Conservation (phyloP, 2,888 invertebrate genomes). For the Teinopalpus imperialis region DNA sequence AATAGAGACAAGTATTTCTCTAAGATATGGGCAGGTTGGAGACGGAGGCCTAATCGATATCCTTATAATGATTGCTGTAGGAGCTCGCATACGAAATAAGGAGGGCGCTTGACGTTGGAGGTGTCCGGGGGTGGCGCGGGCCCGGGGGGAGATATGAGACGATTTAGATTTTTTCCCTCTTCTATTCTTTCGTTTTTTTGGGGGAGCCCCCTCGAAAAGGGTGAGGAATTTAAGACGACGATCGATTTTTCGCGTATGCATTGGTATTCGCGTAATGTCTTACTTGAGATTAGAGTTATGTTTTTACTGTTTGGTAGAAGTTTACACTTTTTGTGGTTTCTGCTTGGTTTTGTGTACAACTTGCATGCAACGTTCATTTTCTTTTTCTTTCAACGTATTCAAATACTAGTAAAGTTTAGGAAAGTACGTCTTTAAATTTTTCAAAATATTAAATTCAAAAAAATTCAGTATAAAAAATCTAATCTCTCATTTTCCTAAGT, state of each 20-base stretch:
- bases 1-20: slow-evolving; percentile 63
- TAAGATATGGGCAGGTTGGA: slow-evolving; percentile 78
- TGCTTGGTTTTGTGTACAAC: background rate
- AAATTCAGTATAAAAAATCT: no score
- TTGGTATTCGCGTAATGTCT: slow-evolving; percentile 82
- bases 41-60: slow-evolving; percentile 80
- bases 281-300: slow-evolving; percentile 79
- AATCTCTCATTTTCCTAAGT: no score
- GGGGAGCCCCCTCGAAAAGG: slow-evolving; percentile 81
- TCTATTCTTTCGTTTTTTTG: slow-evolving; percentile 81
- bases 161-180: slow-evolving; percentile 83
- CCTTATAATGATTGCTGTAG: slow-evolving; percentile 82
- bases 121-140: slow-evolving; percentile 64
- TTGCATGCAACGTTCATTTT: background rate
- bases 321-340: slow-evolving; percentile 24
- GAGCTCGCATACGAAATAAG: slow-evolving; percentile 83
- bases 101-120: slow-evolving; percentile 76
- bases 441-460: no score
- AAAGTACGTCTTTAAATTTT: no score
- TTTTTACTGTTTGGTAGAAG: slow-evolving; percentile 46
- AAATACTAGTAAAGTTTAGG: no score
- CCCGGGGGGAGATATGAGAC: slow-evolving; percentile 77
- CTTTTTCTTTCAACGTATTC: no score
- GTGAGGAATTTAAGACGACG: slow-evolving; percentile 82
- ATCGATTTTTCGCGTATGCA: slow-evolving; percentile 82